Conservation (phyloP, 2,113 vertebrate genomes). For the Xyliphius kryptos region DNA sequence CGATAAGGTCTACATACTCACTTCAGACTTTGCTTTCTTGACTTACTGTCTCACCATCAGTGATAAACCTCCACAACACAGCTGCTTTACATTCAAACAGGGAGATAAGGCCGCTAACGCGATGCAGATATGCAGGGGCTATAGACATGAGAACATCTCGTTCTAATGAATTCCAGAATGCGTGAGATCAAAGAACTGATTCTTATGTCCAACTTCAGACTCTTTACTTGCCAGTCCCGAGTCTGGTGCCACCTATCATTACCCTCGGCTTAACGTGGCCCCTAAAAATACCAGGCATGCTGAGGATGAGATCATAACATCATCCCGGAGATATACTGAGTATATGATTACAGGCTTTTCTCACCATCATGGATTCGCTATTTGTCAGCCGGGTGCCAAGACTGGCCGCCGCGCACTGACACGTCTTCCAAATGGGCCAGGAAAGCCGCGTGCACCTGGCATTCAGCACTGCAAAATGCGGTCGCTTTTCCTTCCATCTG, state of each 20-base stretch:
- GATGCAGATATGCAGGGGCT: not conserved
- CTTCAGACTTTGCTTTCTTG: not conserved
- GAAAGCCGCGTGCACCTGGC: constrained; percentile 1
- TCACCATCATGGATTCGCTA: constrained; percentile 57
- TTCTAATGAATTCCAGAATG: too few relatives aligned
- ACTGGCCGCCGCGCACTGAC: constrained; percentile 41
- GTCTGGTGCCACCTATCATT: constrained; percentile 53
- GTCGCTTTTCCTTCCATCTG: not conserved
- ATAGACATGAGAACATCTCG: too few relatives aligned
- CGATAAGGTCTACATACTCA: not conserved
- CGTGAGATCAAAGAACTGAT: too few relatives aligned
- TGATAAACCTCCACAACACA: constrained; percentile 1
- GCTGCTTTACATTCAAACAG: not conserved
- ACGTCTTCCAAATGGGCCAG: constrained; percentile 15
- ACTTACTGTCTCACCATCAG: not conserved
- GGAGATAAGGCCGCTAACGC: constrained; percentile 2
- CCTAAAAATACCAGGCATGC: constrained; percentile 55
- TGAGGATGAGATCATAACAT: constrained; percentile 57
- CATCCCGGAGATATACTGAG: constrained; percentile 40
- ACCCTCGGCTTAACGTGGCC: constrained; percentile 48
- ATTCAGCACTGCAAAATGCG: constrained; percentile 6
- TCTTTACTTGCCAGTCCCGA: constrained; percentile 42
- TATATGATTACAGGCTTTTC: constrained; percentile 63
- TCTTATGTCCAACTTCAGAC: too few relatives aligned
- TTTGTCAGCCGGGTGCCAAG: constrained; percentile 62